Base-by-base conservation (phyloP, 2,888 invertebrate species). In the Campopleginae sp. region DNA sequence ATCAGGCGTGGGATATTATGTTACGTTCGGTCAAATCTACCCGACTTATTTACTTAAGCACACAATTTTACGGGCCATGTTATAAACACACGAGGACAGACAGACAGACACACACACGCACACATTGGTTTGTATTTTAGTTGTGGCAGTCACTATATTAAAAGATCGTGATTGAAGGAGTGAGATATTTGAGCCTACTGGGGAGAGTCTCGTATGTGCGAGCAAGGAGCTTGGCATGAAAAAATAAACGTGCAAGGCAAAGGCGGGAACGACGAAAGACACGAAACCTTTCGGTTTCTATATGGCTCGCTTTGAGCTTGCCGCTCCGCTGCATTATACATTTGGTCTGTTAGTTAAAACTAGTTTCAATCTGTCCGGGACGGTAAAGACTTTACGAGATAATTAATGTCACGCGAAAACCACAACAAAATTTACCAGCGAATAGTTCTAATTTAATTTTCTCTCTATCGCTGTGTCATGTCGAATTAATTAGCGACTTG, bases 341-440 rank as follows among this genome's bases (percentile, higher is more conserved):
- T 68, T 70, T 58, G 61, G 38, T 71, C 27, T 31, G 65, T 80
- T 42, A 76, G 31, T 70, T 48, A n/a, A 61, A 44, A 68, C 81
- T 63, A 46, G 83, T 78, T 86, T 65, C 68, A 66, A 66, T 77
- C 46, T 38, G 70, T 58, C 33, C 44, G 63, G 68, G 77, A 86
- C 38, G 1, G 8, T 80, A 82, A 83, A 80, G 76, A 80, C 76
- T 83, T 86, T 86, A 83, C 80, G 85, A 83, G 83, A 82, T 77
- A 76, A 86, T 86, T 83, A 86, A 80, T 80, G 82, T 82, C 80
- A 82, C 80, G 75, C 65, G 58, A 44, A 71, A 72, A 79, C 76
- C 78, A 54, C 46, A 44, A 44, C 38, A 48, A 63, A 72, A 72
- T 65, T 76, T 71, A 77, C 42, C 33, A 14, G 33, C 44, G 27